A percentile compares a stretch with the other conserved stretches of the same genome.
phyloP scores from a whole-genome alignment of 2,888 invertebrate species.

The Polylopha cassiicola region DNA sequence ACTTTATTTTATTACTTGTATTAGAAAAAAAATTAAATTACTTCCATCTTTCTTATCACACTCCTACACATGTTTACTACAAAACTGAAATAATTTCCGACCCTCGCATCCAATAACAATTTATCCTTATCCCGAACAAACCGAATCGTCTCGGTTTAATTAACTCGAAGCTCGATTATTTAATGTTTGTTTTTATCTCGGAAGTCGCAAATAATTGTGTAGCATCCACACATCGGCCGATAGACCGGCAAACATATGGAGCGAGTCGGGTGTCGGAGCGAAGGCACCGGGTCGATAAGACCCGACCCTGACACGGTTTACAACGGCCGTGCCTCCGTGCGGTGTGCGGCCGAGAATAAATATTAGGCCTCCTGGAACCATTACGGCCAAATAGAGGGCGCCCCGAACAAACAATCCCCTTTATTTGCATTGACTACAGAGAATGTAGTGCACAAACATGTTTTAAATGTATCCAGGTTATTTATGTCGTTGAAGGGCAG shows the following conservation, averaged over 20 bases:
- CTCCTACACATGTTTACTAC: no score
- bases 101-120: conserved; percentile 15
- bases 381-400: conserved; percentile 41
- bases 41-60: no score
- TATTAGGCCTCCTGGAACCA: conserved; percentile 52
- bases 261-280: conserved; percentile 50
- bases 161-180: conserved; percentile 10
- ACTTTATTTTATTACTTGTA: no score
- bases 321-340: conserved; percentile 55
- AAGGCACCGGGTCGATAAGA: conserved; percentile 70
- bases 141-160: conserved; percentile 8
- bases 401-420: conserved; percentile 39
- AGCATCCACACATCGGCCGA: conserved; percentile 41
- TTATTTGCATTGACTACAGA: conserved; percentile 31
- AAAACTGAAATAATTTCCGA: no score
- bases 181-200: conserved; percentile 26
- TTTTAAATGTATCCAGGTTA: conserved; percentile 14
- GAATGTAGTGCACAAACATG: conserved; percentile 25
- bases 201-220: conserved; percentile 33
- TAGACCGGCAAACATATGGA: conserved; percentile 53
- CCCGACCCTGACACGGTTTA: conserved; percentile 72
- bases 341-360: conserved; percentile 61
- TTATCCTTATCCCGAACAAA: conserved; percentile 7
- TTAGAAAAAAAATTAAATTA: no score
- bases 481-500: neutral